A percentile compares a stretch with the other conserved stretches of the same genome.
phyloP scores from a whole-genome alignment of 2,888 invertebrate genomes.

The Drosophila sordidapex region DNA sequence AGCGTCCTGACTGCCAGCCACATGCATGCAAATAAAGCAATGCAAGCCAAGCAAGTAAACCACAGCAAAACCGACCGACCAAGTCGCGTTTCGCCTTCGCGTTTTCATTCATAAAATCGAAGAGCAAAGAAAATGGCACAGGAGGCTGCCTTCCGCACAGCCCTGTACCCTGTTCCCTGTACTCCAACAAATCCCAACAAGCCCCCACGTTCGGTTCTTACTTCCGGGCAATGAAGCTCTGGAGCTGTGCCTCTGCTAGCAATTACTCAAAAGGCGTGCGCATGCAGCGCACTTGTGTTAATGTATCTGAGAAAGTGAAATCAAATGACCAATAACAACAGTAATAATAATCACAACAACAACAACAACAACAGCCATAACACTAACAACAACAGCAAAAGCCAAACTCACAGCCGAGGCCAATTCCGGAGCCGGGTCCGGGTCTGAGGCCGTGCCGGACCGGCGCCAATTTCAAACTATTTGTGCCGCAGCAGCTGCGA shows the following conservation, averaged over 20 bases:
- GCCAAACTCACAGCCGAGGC: constrained; percentile 28
- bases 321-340: constrained; percentile 56
- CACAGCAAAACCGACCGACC: constrained; percentile 55
- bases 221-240: neutral
- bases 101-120: constrained; percentile 80
- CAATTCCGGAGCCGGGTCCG: constrained; percentile 46
- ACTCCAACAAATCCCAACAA: neutral
- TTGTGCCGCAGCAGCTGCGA: constrained; percentile 44
- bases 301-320: constrained; percentile 75
- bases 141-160: constrained; percentile 40
- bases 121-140: constrained; percentile 76
- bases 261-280: constrained; percentile 79
- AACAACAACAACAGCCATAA: constrained; percentile 31
- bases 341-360: constrained; percentile 7
- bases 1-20: constrained; percentile 48
- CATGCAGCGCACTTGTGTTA: constrained; percentile 74
- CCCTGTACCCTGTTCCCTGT: too few species aligned
- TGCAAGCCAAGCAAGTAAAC: constrained; percentile 59
- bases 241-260: constrained; percentile 56
- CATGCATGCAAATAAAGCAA: constrained; percentile 70
- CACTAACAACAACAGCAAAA: constrained; percentile 5
- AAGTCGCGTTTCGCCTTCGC: constrained; percentile 73
- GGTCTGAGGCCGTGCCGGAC: constrained; percentile 54
- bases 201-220: neutral
- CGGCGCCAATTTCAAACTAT: constrained; percentile 74